phyloP scores from a whole-genome alignment of 2,888 invertebrate species.

The Timema cristinae region DNA sequence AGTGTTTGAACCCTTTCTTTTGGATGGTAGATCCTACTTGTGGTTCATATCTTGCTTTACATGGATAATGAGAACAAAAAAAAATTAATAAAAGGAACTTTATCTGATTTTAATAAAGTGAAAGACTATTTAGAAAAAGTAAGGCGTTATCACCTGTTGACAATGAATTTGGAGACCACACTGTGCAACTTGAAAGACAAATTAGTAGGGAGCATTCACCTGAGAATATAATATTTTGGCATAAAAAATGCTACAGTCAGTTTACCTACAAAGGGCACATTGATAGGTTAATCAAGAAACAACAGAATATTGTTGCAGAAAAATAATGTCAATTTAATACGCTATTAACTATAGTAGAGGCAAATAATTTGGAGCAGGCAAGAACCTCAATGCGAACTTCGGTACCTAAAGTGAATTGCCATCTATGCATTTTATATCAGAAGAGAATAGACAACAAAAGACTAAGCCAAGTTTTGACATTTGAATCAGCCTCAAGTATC shows the following conservation, averaged over 20 bases:
- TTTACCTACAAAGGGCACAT: background rate
- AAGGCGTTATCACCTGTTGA: background rate
- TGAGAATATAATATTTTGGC: background rate
- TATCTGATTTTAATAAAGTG: too few relatives aligned
- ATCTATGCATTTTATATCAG: background rate
- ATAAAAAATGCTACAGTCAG: constrained; percentile 8
- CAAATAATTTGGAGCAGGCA: background rate
- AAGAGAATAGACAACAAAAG: background rate
- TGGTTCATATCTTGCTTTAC: too few relatives aligned
- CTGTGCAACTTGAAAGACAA: background rate
- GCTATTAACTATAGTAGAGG: too few relatives aligned
- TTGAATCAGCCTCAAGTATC: background rate
- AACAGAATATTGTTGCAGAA: background rate
- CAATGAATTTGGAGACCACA: background rate
- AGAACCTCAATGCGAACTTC: background rate
- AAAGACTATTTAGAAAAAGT: background rate
- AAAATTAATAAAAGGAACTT: too few relatives aligned
- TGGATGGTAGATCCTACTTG: too few relatives aligned
- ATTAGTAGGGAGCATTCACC: background rate
- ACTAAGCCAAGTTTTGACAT: background rate
- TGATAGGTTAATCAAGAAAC: constrained; percentile 3
- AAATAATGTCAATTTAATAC: background rate
- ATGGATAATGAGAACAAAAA: too few relatives aligned
- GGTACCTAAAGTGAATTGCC: constrained; percentile 1
- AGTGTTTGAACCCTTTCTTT: too few relatives aligned